Base-by-base conservation (phyloP, 2,888 invertebrate species). In the Pollenia amentaria region DNA sequence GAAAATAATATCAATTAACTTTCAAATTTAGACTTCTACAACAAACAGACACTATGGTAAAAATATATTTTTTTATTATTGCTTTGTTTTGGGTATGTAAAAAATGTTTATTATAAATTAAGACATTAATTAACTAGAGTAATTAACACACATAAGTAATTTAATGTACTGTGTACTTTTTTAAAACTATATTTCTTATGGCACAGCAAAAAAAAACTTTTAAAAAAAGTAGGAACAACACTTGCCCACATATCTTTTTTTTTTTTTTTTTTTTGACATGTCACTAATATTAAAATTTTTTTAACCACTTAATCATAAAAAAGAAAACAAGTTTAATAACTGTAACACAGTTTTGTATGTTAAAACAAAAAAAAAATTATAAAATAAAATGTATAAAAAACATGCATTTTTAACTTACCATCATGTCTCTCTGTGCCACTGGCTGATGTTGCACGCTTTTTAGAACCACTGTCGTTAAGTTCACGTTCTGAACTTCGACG, bases 401-500 rank as follows among this genome's bases (percentile, higher is more conserved):
- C 67, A 60, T 65, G 75, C 81, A n/a, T 48, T 75, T 67, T 64
- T 51, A 77, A 90, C 91, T 92, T 93, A 95, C 95, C 95, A 94
- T 95, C 96, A 90, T 95, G 95, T 90, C 96, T 94, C 92, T 96
- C 96, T 88, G 96, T 94, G 81, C 96, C 96, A 89, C 96, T 95
- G 72, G 96, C 96, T 89, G 96, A 96, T 86, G 96, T 96, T 88
- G 96, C 96, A 90, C 96, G 94, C 92, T 97, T 97, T 94, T 97
- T 97, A 89, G 92, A 91, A 90, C 92, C 91, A 89, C 95, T 95
- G 90, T 95, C 95, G 93, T 93, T 94, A 90, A 97, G 94, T 91
- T 97, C 97, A 88, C 97, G 95, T 93, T 97, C 97, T 83, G 97
- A 97, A 92, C 97, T 97, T 92, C 97, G 95, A 94, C 97, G 96